Percentiles rank a stretch among this genome's conserved stretches.
Conservation (phyloP, 2,797 vertebrate genomes). For the Parauchenoglanis ngamensis region DNA sequence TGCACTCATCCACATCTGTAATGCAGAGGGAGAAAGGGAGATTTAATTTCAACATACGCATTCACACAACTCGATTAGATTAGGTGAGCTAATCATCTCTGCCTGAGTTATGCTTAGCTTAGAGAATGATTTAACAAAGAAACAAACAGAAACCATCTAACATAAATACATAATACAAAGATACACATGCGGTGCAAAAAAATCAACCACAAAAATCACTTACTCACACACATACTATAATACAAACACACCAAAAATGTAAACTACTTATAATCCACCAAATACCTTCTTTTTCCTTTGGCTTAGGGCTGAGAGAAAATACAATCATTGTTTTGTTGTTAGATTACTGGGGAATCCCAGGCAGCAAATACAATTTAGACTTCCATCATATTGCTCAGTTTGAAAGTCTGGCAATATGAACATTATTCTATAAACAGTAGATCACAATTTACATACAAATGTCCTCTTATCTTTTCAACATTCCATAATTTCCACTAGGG, state of each 20-base stretch:
- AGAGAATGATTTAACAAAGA: background rate
- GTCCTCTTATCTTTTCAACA: constrained; percentile 16
- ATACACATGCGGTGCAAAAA: constrained; percentile 4
- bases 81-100: constrained; percentile 18
- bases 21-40: constrained; percentile 27
- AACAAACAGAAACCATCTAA: constrained; percentile 14
- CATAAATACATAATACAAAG: constrained; percentile 6
- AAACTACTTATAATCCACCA: constrained; percentile 33
- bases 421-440: constrained; percentile 10
- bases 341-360: constrained; percentile 55
- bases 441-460: constrained; percentile 42
- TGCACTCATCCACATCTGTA: constrained; percentile 78
- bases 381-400: constrained; percentile 21
- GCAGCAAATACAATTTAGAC: constrained; percentile 53
- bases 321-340: constrained; percentile 60
- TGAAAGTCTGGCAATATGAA: constrained; percentile 16
- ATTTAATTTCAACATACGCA: constrained; percentile 49
- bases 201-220: constrained; percentile 11
- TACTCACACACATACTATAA: constrained; percentile 40
- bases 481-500: background rate
- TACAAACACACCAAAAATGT: constrained; percentile 30
- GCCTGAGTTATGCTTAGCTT: constrained; percentile 3
- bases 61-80: constrained; percentile 28
- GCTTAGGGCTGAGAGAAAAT: constrained; percentile 59
- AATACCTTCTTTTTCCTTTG: constrained; percentile 59